phyloP scores from a whole-genome alignment of 2,113 vertebrate species.

The Festucalex cinctus region DNA sequence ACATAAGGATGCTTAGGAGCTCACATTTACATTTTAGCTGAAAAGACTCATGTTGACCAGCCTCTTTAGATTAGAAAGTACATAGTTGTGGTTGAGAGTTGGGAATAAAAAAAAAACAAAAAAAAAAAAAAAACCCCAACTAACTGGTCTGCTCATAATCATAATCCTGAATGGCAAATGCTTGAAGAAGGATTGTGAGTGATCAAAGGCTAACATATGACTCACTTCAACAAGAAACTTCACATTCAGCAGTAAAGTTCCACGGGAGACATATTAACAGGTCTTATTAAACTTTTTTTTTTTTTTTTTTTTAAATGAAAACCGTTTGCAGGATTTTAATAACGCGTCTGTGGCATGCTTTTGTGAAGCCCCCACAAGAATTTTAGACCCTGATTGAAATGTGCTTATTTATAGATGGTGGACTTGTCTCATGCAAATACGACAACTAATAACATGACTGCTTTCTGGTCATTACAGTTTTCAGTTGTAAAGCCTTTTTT shows the following conservation, averaged over 20 bases:
- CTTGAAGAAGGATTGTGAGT: neutral
- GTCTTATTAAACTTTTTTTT: too few species aligned
- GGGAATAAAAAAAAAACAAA: neutral
- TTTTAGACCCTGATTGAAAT: too few species aligned
- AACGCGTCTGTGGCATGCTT: too few species aligned
- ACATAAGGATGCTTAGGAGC: constrained; percentile 24
- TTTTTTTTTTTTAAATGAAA: neutral
- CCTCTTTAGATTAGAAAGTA: constrained; percentile 32
- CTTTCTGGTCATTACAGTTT: neutral
- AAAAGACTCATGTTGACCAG: constrained; percentile 26
- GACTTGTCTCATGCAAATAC: too few species aligned
- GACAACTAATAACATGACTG: too few species aligned
- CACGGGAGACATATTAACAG: neutral
- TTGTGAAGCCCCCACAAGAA: too few species aligned
- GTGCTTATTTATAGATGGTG: too few species aligned
- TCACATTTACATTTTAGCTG: constrained; percentile 10
- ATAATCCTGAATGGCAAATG: constrained; percentile 10
- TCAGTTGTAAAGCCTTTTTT: constrained; percentile 6
- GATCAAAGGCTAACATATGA: constrained; percentile 40
- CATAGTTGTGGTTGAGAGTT: neutral
- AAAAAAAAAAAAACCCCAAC: neutral
- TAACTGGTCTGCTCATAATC: neutral
- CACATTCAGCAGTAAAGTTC: neutral
- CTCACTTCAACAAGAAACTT: neutral
- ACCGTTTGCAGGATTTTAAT: neutral